A percentile compares a stretch with the other conserved stretches of the same genome.
phyloP scores from a whole-genome alignment of 2,113 vertebrate species.

The Chaenogobius annularis region DNA sequence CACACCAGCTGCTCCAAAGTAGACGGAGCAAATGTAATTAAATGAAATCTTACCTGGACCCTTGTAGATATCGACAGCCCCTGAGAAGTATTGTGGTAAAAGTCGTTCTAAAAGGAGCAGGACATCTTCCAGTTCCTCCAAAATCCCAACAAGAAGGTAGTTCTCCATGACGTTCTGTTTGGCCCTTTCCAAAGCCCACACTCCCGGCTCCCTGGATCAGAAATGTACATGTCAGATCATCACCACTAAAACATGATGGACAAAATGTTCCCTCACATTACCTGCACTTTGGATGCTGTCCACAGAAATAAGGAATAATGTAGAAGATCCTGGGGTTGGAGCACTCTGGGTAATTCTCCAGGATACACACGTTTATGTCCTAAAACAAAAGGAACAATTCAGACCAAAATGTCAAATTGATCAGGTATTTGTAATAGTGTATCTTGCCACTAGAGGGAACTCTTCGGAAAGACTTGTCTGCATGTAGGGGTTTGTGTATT shows the following conservation, averaged over 20 bases:
- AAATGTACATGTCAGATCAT: background rate
- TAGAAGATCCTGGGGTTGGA: slow-evolving; percentile 96
- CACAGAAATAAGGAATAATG: slow-evolving; percentile 98
- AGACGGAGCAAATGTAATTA: background rate
- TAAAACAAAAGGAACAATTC: slow-evolving; percentile 64
- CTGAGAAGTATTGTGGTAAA: slow-evolving; percentile 98
- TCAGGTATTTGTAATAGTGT: background rate
- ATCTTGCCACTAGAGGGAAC: slow-evolving; percentile 50
- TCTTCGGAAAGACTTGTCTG: background rate
- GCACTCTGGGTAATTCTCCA: slow-evolving; percentile 97
- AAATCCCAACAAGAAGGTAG: slow-evolving; percentile 95
- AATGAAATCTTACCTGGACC: slow-evolving; percentile 82
- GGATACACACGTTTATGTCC: slow-evolving; percentile 98
- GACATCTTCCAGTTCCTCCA: slow-evolving; percentile 97
- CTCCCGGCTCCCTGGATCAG: slow-evolving; percentile 87
- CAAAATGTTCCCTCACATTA: slow-evolving; percentile 53
- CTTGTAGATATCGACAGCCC: slow-evolving; percentile 94
- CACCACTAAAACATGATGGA: background rate
- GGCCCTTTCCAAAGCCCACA: slow-evolving; percentile 94
- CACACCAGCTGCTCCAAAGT: too few species aligned
- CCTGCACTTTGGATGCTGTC: slow-evolving; percentile 98
- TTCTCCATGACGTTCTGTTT: slow-evolving; percentile 96
- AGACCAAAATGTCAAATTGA: background rate
- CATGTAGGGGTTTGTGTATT: background rate
- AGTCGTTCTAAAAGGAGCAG: slow-evolving; percentile 96